Percentiles rank a stretch among this genome's conserved stretches.
These are phyloP conservation scores for Brachionus asplanchnoidis DNA, from an alignment of 1,140 invertebrate species.

Conservation along the genomic window DNA sequence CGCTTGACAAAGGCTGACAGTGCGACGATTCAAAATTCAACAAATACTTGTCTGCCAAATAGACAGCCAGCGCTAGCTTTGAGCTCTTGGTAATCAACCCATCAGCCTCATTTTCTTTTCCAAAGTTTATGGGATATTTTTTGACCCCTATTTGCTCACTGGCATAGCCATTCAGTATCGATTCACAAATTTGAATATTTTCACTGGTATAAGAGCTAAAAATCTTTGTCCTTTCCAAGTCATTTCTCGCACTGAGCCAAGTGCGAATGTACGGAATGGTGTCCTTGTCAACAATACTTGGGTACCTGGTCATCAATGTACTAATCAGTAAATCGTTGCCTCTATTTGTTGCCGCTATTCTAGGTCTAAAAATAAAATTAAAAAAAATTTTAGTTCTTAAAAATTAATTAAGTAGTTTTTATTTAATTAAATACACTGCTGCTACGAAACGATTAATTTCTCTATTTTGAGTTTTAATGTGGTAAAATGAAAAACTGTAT, in stretches of 20 bases:
- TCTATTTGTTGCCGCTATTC: constrained; percentile 68
- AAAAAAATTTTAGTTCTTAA: neutral
- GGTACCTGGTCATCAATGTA: constrained; percentile 61
- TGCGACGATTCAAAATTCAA: constrained; percentile 78
- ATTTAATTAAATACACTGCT: too few relatives aligned
- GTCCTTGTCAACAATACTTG: constrained; percentile 63
- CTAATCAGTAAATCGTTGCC: constrained; percentile 75
- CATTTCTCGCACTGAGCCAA: neutral
- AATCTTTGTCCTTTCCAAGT: neutral
- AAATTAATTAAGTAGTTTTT: too few relatives aligned
- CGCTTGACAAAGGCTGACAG: constrained; percentile 70
- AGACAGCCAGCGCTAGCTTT: constrained; percentile 37
- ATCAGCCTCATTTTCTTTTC: neutral
- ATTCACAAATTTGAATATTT: neutral
- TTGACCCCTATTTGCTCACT: neutral
- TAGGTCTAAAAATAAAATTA: constrained; percentile 37
- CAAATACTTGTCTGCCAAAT: constrained; percentile 65
- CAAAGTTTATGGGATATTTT: neutral
- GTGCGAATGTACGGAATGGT: constrained; percentile 55
- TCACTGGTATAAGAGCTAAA: constrained; percentile 11
- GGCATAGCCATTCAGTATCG: neutral
- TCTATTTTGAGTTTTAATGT: too few relatives aligned
- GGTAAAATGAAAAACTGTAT: too few relatives aligned
- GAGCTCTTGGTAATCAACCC: neutral
- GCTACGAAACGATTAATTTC: too few relatives aligned